Evolutionary conservation across 1,140 invertebrate species (phyloP).

Genomic region (Listronotus bonariensis): DNA sequence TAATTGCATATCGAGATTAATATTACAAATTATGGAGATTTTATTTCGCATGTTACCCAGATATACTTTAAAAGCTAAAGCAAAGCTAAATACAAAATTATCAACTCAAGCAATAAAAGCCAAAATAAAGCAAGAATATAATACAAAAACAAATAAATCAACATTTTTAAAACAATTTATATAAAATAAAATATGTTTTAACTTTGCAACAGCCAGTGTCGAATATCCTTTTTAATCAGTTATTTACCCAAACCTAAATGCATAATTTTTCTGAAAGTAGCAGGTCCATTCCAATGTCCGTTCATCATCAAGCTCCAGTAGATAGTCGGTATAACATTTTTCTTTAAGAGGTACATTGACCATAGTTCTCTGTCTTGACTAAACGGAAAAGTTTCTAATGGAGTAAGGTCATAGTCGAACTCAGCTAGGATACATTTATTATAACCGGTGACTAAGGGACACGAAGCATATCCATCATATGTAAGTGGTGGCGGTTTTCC

Average conservation of each 20-base stretch:
- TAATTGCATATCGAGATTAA: too few relatives aligned
- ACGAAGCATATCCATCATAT: constrained; percentile 96
- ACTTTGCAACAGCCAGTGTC: too few relatives aligned
- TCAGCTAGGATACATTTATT: constrained; percentile 89
- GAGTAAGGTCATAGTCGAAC: constrained; percentile 87
- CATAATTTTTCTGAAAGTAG: constrained; percentile 70
- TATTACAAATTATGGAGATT: too few relatives aligned
- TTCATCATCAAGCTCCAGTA: constrained; percentile 93
- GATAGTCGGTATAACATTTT: constrained; percentile 73
- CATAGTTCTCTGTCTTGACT: constrained; percentile 83
- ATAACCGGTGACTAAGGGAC: constrained; percentile 89
- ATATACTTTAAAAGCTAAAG: too few relatives aligned
- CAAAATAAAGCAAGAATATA: too few relatives aligned
- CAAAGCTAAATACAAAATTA: too few relatives aligned
- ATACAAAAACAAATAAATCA: too few relatives aligned
- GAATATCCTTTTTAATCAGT: too few relatives aligned
- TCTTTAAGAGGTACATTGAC: constrained; percentile 85
- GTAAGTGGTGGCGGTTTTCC: constrained; percentile 59
- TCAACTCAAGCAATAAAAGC: too few relatives aligned
- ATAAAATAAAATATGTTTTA: too few relatives aligned
- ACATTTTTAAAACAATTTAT: too few relatives aligned
- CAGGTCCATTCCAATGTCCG: constrained; percentile 88
- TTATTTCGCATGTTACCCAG: too few relatives aligned
- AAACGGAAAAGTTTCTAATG: constrained; percentile 92
- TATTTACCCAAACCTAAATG: constrained; percentile 48